Evolutionary conservation across 2,888 invertebrate species (phyloP).

Genomic region (Eristalinus aeneus): DNA sequence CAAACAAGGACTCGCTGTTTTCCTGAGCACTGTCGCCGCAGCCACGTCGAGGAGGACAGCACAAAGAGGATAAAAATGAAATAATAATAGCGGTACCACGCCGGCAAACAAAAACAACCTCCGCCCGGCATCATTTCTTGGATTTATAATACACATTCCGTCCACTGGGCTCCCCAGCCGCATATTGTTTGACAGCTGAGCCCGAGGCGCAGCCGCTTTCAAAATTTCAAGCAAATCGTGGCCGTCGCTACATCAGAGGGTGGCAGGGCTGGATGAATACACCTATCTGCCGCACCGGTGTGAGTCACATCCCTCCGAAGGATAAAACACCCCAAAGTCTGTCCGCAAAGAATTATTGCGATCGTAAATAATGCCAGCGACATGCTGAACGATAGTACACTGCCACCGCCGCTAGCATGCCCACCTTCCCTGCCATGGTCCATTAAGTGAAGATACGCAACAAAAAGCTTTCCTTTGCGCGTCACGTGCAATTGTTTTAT

Average conservation of each 20-base stretch:
- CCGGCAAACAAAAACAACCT: conserved; percentile 52
- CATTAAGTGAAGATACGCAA: neutral
- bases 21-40: neutral
- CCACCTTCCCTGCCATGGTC: neutral
- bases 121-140: conserved; percentile 53
- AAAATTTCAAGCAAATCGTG: conserved; percentile 29
- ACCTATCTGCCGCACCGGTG: conserved; percentile 25
- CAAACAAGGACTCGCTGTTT: neutral
- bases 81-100: conserved; percentile 50
- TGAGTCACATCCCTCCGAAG: conserved; percentile 16
- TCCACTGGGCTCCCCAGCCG: neutral
- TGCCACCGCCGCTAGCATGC: too few relatives aligned
- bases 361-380: conserved; percentile 59
- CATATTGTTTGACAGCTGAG: conserved; percentile 57
- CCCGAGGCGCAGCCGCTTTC: conserved; percentile 52
- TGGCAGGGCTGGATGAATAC: neutral
- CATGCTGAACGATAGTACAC: conserved; percentile 46
- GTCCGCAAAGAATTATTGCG: conserved; percentile 56
- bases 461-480: conserved; percentile 6
- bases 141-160: conserved; percentile 53
- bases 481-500: conserved; percentile 18
- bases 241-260: neutral
- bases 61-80: conserved; percentile 52
- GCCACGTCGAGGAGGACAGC: neutral
- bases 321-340: conserved; percentile 21